Evolutionary conservation across 1,140 invertebrate genomes (phyloP), one percentile per base, ranked within the genome.

Genomic region (Macrobrachium rosenbergii): DNA sequence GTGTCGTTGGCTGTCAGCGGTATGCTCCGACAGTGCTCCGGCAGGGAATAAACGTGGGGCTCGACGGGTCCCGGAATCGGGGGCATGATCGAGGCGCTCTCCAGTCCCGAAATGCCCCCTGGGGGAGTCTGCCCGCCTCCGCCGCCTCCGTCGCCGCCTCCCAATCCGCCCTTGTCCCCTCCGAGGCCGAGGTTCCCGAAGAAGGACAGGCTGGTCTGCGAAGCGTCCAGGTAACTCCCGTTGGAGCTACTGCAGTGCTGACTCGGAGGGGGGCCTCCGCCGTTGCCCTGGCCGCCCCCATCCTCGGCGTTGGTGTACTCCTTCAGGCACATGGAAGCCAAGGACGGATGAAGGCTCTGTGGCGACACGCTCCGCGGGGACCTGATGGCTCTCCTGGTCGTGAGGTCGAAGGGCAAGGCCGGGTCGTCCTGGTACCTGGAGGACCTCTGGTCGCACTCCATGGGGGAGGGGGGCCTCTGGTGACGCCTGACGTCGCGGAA

Each of bases 1-100:
- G 92, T 91, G 43, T 93, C 93, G 80, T 43, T 79, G 72, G 82
- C 72, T 37, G 86, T 64, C 84, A 83, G 60, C 11, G 88, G 80
- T 76, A 79, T 82, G 90, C 84, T 83, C 80, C 83, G 87, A 84
- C 78, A 77, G 64, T 89, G 84, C 43, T 90, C 95, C 21, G 95
- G 95, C 88, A 96, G 93, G 6, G 94, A 93, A 90, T 95, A 95
- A 58, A 96, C 94, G 63, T 92, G 92, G 1, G 93, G 93, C 90
- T 96, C 95, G 2, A 95, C 93, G 11, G 94, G 94, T 79, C 94
- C 94, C 23, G 94, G 94, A 63, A 90, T 76, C 23, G 88, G 84
- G n/a, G 88, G 84, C 3, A 80, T 79, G 60, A 85, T 23, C n/a
- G 80, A 77, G 94, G 94, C 21, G 95, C 23, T 76, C 59, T 87